These are phyloP conservation scores for Tetragonula carbonaria DNA, from an alignment of 2,888 invertebrate species.

Conservation along the genomic window DNA sequence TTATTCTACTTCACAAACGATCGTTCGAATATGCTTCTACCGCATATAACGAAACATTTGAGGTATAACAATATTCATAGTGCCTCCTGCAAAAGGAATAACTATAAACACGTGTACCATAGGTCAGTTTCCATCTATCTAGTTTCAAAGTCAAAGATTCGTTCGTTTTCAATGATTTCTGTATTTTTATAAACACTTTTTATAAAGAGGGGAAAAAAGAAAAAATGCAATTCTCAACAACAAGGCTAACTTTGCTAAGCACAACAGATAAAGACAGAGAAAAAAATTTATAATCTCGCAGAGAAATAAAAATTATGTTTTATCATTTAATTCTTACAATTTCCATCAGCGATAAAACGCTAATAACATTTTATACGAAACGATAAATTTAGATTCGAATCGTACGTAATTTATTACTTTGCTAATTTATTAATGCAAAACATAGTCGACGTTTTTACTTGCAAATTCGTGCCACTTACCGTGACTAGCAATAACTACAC, in stretches of 20 bases:
- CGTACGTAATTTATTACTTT: slow-evolving; percentile 20
- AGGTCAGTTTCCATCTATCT: slow-evolving; percentile 53
- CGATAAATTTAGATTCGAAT: slow-evolving; percentile 18
- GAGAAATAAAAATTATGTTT: not conserved
- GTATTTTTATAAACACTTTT: not conserved
- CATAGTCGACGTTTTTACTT: slow-evolving; percentile 15
- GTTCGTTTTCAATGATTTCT: not conserved
- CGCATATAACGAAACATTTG: slow-evolving; percentile 17
- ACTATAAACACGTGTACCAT: slow-evolving; percentile 51
- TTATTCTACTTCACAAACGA: too few species aligned
- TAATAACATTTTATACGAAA: not conserved
- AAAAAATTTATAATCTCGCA: not conserved
- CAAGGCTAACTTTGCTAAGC: too few species aligned
- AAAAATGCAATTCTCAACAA: not conserved
- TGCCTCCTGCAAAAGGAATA: slow-evolving; percentile 33
- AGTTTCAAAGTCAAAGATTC: not conserved
- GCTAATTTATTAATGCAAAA: slow-evolving; percentile 20
- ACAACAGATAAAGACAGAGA: not conserved
- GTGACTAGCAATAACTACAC: not conserved
- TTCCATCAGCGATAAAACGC: not conserved
- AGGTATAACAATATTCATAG: slow-evolving; percentile 23
- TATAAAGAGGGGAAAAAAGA: not conserved
- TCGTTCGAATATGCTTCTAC: not conserved
- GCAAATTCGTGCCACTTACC: slow-evolving; percentile 23
- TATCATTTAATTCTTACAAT: not conserved